phyloP scores from a whole-genome alignment of 2,888 invertebrate species.

The Stenoptilia bipunctidactyla region DNA sequence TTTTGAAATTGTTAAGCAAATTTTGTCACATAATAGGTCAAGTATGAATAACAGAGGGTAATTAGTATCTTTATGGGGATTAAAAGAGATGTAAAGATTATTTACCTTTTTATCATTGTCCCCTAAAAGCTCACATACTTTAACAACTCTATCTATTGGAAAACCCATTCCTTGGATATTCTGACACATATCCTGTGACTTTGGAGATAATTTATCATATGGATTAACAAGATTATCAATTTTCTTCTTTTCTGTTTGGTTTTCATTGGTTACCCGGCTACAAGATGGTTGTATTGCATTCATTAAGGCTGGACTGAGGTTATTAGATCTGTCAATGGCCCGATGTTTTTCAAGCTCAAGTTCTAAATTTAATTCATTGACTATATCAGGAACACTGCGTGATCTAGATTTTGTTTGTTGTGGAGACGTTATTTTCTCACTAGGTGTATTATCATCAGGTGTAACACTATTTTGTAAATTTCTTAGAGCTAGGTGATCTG shows the following conservation, averaged over 20 bases:
- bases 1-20: too few relatives aligned
- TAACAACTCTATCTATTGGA: slow-evolving; percentile 81
- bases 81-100: too few relatives aligned
- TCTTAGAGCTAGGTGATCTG: slow-evolving; percentile 27
- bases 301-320: slow-evolving; percentile 62
- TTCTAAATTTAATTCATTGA: slow-evolving; percentile 80
- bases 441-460: slow-evolving; percentile 20
- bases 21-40: too few relatives aligned
- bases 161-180: slow-evolving; percentile 92
- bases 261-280: slow-evolving; percentile 30
- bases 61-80: too few relatives aligned
- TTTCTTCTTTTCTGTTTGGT: slow-evolving; percentile 29
- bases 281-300: slow-evolving; percentile 26
- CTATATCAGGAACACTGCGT: slow-evolving; percentile 80
- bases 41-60: too few relatives aligned
- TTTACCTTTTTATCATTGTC: slow-evolving; percentile 86
- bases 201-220: slow-evolving; percentile 47
- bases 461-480: slow-evolving; percentile 27
- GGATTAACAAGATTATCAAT: slow-evolving; percentile 47
- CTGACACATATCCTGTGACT: slow-evolving; percentile 76
- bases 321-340: slow-evolving; percentile 59
- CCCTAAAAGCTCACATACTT: slow-evolving; percentile 83
- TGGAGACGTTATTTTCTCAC: slow-evolving; percentile 17
- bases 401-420: slow-evolving; percentile 57
- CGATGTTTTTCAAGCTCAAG: slow-evolving; percentile 62